Evolutionary conservation across 2,888 invertebrate genomes (phyloP).

Genomic region (Temnothorax unifasciatus): DNA sequence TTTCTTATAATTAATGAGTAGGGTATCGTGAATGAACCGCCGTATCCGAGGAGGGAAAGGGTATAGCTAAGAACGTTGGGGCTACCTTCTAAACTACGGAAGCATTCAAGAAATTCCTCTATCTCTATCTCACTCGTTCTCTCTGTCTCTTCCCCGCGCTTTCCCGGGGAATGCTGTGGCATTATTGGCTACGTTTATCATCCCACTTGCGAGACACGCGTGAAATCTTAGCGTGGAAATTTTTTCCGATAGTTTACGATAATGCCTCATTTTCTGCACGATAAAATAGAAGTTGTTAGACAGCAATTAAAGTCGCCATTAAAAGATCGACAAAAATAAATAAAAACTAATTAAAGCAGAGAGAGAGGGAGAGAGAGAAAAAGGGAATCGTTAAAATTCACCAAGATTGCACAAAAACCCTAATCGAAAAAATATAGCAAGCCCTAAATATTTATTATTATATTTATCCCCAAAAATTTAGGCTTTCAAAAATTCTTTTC

Average conservation of each 20-base stretch:
- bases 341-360: conserved; percentile 2
- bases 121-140: conserved; percentile 60
- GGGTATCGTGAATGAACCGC: conserved; percentile 81
- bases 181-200: conserved; percentile 79
- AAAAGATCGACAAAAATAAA: conserved; percentile 4
- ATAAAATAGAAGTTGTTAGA: conserved; percentile 2
- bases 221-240: conserved; percentile 69
- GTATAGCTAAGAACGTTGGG: conserved; percentile 80
- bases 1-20: conserved; percentile 85
- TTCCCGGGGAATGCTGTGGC: conserved; percentile 73
- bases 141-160: conserved; percentile 17
- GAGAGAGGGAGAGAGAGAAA: background rate
- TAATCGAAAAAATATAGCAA: background rate
- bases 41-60: conserved; percentile 81
- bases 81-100: conserved; percentile 78
- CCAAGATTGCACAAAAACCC: background rate
- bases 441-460: background rate
- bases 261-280: background rate
- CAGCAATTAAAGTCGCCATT: conserved; percentile 3
- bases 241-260: conserved; percentile 31
- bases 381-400: background rate
- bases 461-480: background rate
- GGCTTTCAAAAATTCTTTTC: conserved; percentile 29
- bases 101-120: conserved; percentile 78
- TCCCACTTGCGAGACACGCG: conserved; percentile 63